A percentile compares a stretch with the other conserved stretches of the same genome.
Conservation (phyloP, 2,888 invertebrate genomes). For the Ferdinandea cuprea region DNA sequence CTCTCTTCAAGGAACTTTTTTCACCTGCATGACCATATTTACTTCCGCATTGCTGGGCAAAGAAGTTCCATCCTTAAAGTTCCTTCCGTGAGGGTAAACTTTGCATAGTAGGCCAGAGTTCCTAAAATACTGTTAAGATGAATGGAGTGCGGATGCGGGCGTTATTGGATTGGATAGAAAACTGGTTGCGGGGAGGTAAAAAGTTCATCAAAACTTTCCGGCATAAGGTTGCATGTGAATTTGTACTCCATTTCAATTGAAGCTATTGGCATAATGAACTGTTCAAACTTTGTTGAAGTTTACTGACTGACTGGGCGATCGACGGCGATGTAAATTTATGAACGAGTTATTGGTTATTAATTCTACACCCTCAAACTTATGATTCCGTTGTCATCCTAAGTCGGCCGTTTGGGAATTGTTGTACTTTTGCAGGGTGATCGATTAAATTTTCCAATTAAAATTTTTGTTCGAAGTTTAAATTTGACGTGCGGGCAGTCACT, state of each 20-base stretch:
- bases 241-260: constrained; percentile 67
- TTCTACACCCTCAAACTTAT: neutral
- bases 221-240: constrained; percentile 61
- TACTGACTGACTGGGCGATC: constrained; percentile 41
- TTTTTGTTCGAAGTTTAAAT: constrained; percentile 18
- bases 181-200: constrained; percentile 25
- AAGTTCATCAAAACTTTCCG: constrained; percentile 63
- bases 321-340: constrained; percentile 34
- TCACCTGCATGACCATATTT: constrained; percentile 64
- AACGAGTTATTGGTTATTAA: constrained; percentile 50
- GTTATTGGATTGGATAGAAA: constrained; percentile 16
- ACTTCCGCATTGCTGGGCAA: constrained; percentile 54
- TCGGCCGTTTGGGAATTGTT: constrained; percentile 13
- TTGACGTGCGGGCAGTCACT: neutral
- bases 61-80: constrained; percentile 58
- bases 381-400: neutral
- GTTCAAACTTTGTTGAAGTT: constrained; percentile 64
- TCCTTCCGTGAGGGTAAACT: constrained; percentile 52
- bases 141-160: constrained; percentile 46
- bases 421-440: constrained; percentile 20
- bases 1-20: constrained; percentile 9
- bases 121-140: constrained; percentile 50
- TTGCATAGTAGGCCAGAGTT: constrained; percentile 40
- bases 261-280: constrained; percentile 68
- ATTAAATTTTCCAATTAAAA: constrained; percentile 40